Conservation (phyloP, 2,888 invertebrate genomes). For the Torymus auratus region DNA sequence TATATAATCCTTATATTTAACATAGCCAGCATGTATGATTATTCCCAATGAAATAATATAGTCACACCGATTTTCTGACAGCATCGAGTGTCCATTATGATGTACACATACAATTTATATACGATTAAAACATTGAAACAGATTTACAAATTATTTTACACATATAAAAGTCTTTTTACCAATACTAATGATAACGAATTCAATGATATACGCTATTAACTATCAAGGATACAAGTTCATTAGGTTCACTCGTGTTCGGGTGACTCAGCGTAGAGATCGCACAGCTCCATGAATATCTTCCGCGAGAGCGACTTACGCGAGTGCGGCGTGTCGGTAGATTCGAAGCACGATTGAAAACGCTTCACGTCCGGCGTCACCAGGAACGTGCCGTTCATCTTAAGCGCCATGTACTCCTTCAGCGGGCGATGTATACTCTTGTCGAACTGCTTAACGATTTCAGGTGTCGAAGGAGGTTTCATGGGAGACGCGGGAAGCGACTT, state of each 20-base stretch:
- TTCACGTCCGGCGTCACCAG: slow-evolving; percentile 63
- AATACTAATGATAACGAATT: slow-evolving; percentile 8
- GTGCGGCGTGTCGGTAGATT: slow-evolving; percentile 54
- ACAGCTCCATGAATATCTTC: slow-evolving; percentile 62
- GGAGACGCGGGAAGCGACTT: slow-evolving; percentile 29
- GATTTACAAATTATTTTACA: not conserved
- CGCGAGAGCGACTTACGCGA: slow-evolving; percentile 60
- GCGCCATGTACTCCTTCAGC: slow-evolving; percentile 63
- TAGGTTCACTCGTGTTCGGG: slow-evolving; percentile 34
- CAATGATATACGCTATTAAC: not conserved
- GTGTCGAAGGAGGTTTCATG: slow-evolving; percentile 35
- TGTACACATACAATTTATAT: slow-evolving; percentile 11
- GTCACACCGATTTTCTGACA: slow-evolving; percentile 30
- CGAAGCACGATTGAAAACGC: slow-evolving; percentile 50
- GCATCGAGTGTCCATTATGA: not conserved
- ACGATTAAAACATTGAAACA: no score
- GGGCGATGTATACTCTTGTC: slow-evolving; percentile 55
- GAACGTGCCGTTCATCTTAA: slow-evolving; percentile 64
- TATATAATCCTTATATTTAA: slow-evolving; percentile 29
- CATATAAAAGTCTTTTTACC: slow-evolving; percentile 3
- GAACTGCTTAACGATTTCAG: slow-evolving; percentile 38
- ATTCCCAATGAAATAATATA: slow-evolving; percentile 16
- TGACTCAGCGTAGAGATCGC: slow-evolving; percentile 62
- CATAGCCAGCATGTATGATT: slow-evolving; percentile 52
- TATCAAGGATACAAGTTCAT: not conserved